Evolutionary conservation across 35 echinoderm and acorn worm genomes (phyloP), one percentile per base, ranked within the genome.

Genomic region (Ptychodera flava): DNA sequence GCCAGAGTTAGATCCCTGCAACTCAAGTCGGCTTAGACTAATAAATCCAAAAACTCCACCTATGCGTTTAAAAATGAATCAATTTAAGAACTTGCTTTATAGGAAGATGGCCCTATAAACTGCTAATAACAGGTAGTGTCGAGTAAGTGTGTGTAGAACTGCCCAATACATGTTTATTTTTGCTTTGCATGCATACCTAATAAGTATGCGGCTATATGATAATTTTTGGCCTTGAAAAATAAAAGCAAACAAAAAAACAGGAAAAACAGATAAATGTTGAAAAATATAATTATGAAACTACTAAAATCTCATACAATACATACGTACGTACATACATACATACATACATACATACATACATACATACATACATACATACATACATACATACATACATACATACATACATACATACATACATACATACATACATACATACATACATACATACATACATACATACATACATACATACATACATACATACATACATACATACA

Each of bases 321-420:
- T 22, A 64, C 45, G 22, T 64, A 64, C 45, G 22, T 22, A 64
- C 45, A 64, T 6, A 64, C 45, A 64, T 22, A 64, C 45, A 64
- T 22, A 64, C 45, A 64, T 22, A 64, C 45, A 64, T 6, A 12
- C 6, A 64, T 22, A 64, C 45, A 64, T 64, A 64, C 45, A 64
- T 64, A 64, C 45, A 64, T 64, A 64, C 45, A 64, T 64, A 64
- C 45, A 64, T 64, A 64, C 45, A 64, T 64, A 64, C 45, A 64
- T 64, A 64, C 45, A 64, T 64, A 64, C 45, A 64, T 64, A 64
- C 45, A 64, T 64, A 64, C 45, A 64, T 64, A 64, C 45, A 64
- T 64, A 64, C 45, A 64, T 64, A 64, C 45, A 64, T 22, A 64
- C 45, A 64, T 22, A 22, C 45, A 64, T 64, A 64, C 45, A 64